phyloP scores from a whole-genome alignment of 2,113 vertebrate species.

The Cavia aperea region DNA sequence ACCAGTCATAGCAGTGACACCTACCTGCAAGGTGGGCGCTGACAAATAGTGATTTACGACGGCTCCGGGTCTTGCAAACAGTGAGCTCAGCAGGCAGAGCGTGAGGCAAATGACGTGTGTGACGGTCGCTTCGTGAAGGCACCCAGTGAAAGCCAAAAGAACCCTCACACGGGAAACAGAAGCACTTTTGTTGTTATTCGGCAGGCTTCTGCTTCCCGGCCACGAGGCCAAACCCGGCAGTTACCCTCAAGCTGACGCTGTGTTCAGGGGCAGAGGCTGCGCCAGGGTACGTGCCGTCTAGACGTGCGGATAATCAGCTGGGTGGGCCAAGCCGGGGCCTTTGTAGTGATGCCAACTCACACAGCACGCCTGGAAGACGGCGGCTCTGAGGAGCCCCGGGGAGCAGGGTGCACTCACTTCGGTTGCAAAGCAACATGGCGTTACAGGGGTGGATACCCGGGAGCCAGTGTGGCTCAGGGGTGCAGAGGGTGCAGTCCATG shows the following conservation, averaged over 20 bases:
- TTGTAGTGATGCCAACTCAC: accelerated
- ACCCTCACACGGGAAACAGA: background rate
- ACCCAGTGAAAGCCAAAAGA: background rate
- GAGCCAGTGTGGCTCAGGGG: too few species aligned
- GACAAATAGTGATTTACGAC: background rate
- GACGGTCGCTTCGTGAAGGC: background rate
- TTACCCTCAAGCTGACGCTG: background rate
- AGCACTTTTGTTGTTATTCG: background rate
- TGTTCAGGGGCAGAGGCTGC: background rate
- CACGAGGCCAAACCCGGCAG: background rate
- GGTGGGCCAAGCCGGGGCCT: background rate
- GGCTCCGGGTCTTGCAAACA: background rate
- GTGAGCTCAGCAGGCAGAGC: background rate
- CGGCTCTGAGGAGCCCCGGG: background rate
- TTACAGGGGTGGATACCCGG: too few species aligned
- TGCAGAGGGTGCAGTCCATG: too few species aligned
- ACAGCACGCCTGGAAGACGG: accelerated
- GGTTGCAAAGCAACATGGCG: accelerated
- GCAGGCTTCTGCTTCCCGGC: accelerated
- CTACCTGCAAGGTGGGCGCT: background rate
- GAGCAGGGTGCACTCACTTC: accelerated
- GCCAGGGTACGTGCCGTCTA: background rate
- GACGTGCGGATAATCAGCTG: background rate
- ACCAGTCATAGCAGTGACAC: too few species aligned
- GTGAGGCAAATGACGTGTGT: background rate